Conservation (phyloP, 2,888 invertebrate genomes). For the Drosophila nigricruria region DNA sequence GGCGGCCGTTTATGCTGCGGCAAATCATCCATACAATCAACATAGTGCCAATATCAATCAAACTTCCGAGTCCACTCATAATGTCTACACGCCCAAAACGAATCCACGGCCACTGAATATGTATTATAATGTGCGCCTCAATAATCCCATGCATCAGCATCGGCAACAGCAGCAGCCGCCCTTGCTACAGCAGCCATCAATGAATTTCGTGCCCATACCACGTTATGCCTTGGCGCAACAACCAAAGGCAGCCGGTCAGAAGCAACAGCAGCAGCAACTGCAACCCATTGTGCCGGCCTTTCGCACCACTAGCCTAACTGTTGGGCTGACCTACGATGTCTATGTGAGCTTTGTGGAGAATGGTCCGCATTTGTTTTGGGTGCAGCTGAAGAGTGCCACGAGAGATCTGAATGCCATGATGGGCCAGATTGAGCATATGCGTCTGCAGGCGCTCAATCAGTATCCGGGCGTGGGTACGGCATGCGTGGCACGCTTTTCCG, state of each 20-base stretch:
- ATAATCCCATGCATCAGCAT: constrained; percentile 52
- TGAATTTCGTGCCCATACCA: constrained; percentile 59
- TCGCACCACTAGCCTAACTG: constrained; percentile 85
- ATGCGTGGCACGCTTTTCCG: constrained; percentile 90
- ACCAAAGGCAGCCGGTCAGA: constrained; percentile 35
- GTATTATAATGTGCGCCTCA: constrained; percentile 71
- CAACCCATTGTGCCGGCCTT: constrained; percentile 77
- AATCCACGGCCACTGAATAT: constrained; percentile 58
- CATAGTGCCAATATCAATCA: constrained; percentile 60
- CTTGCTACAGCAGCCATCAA: constrained; percentile 28
- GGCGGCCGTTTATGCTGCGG: constrained; percentile 23
- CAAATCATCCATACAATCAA: constrained; percentile 45
- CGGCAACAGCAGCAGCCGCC: constrained; percentile 20
- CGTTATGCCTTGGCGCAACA: constrained; percentile 46
- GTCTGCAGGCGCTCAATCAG: constrained; percentile 88
- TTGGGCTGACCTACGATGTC: constrained; percentile 88
- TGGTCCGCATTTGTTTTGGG: constrained; percentile 91
- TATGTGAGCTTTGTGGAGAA: constrained; percentile 92
- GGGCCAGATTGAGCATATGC: constrained; percentile 89
- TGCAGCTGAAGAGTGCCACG: constrained; percentile 89
- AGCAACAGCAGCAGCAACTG: constrained; percentile 43
- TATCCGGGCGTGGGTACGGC: constrained; percentile 91
- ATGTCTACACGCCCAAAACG: constrained; percentile 54
- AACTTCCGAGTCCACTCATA: constrained; percentile 45
- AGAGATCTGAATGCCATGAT: constrained; percentile 89